Evolutionary conservation across 2,888 invertebrate species (phyloP).

Genomic region (Drosophila meridionalis): DNA sequence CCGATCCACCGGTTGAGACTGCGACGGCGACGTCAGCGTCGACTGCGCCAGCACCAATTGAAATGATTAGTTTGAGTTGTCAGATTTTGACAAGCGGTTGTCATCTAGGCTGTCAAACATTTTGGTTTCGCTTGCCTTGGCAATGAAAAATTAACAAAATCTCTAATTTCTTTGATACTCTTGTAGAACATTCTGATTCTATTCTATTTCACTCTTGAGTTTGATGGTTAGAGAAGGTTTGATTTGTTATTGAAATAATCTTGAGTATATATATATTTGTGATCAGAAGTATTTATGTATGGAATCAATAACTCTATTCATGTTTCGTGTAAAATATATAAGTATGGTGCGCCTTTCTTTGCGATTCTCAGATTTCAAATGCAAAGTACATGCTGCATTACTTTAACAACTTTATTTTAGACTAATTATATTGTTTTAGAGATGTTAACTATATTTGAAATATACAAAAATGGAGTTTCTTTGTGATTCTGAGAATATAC

Average conservation of each 20-base stretch:
- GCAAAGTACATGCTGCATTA: accelerated
- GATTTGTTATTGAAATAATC: not conserved
- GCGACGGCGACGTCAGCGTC: conserved; percentile 8
- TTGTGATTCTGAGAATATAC: no score
- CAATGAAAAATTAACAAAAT: conserved; percentile 66
- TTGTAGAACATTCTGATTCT: conserved; percentile 10
- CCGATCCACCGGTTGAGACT: conserved; percentile 33
- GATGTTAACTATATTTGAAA: not conserved
- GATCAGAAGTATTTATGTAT: not conserved
- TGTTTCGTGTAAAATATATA: not conserved
- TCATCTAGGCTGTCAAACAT: conserved; percentile 83
- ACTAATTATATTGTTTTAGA: not conserved
- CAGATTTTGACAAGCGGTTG: conserved; percentile 83
- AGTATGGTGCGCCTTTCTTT: not conserved
- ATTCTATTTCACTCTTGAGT: not conserved
- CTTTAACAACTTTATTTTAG: not conserved
- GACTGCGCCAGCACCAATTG: conserved; percentile 44
- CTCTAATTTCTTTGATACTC: conserved; percentile 31
- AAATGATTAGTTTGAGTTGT: conserved; percentile 83
- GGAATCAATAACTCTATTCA: no score
- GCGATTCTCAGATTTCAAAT: not conserved
- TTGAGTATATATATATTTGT: not conserved
- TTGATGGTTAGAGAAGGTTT: not conserved
- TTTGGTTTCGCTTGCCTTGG: conserved; percentile 57
- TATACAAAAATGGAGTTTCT: no score